These are phyloP conservation scores for Drosophila auraria DNA, from an alignment of 1,140 invertebrate genomes.

Conservation along the genomic window DNA sequence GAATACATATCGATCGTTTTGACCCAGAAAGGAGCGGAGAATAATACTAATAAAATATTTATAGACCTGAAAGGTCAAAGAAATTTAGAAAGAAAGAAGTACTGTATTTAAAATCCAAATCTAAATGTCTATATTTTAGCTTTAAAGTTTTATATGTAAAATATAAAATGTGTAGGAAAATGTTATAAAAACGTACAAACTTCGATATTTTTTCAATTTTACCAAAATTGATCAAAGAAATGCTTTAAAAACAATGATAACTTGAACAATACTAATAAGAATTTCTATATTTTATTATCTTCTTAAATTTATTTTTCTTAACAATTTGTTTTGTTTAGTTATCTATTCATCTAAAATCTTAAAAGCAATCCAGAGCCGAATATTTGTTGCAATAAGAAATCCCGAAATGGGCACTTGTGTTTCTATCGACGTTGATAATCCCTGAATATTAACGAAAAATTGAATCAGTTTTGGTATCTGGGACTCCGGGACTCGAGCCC, in stretches of 20 bases:
- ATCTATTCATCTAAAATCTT: background rate
- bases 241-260: too few species aligned
- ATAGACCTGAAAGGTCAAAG: background rate
- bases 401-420: conserved; percentile 4
- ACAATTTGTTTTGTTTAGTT: background rate
- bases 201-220: too few species aligned
- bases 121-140: too few species aligned
- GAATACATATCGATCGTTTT: conserved; percentile 11
- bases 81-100: background rate
- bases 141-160: too few species aligned
- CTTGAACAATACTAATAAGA: background rate
- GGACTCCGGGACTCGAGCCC: conserved; percentile 1
- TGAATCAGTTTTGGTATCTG: background rate
- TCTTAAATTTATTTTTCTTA: background rate
- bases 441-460: conserved; percentile 11
- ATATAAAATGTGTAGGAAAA: too few species aligned
- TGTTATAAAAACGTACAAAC: too few species aligned
- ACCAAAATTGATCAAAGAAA: too few species aligned
- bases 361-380: background rate
- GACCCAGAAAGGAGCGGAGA: background rate
- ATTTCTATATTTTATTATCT: background rate
- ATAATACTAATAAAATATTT: background rate
- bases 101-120: too few species aligned
- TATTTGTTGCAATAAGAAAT: background rate
- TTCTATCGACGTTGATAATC: conserved; percentile 10